Evolutionary conservation across 2,797 vertebrate genomes (phyloP).

Genomic region (Bufotes viridis): DNA sequence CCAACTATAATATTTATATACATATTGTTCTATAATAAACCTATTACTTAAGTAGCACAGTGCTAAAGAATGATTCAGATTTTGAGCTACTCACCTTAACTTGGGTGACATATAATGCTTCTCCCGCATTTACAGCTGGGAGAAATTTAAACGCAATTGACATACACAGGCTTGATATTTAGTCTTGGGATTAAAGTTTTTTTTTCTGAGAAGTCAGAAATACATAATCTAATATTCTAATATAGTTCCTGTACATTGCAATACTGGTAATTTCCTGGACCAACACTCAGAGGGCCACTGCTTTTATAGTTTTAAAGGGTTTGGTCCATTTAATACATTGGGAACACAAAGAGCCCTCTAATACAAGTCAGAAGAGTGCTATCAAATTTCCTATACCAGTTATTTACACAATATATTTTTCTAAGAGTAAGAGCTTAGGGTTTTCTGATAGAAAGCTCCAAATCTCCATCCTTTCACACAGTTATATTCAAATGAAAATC

Average conservation of each 20-base stretch:
- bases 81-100: neutral
- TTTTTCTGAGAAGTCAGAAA: neutral
- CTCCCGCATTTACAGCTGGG: neutral
- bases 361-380: no score
- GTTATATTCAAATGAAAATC: neutral
- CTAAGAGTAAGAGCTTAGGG: no score
- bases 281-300: neutral
- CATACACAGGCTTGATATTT: neutral
- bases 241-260: neutral
- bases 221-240: neutral
- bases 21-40: neutral
- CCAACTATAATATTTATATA: conserved; percentile 10
- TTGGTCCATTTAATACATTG: no score
- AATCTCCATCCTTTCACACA: neutral
- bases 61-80: neutral
- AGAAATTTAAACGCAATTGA: neutral
- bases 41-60: neutral
- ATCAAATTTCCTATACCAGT: no score
- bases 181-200: neutral
- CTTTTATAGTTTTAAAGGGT: neutral
- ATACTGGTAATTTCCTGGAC: neutral
- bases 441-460: neutral
- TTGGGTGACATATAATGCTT: neutral
- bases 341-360: no score
- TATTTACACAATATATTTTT: no score